Evolutionary conservation across 2,113 vertebrate species (phyloP).

Genomic region (Anoura caudifer): DNA sequence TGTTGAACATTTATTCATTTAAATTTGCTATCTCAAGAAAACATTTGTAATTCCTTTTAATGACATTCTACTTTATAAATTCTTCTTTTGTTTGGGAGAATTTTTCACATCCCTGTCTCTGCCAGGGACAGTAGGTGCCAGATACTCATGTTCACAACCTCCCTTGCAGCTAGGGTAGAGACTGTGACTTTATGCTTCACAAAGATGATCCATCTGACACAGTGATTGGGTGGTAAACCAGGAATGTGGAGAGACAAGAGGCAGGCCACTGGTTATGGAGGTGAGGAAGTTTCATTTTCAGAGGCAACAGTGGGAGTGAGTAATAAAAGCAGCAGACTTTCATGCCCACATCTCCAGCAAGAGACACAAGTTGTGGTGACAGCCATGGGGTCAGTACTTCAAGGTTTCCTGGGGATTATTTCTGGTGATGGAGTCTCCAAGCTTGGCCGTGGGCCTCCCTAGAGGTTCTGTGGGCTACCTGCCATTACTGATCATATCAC

Average conservation of each 20-base stretch:
- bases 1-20: neutral
- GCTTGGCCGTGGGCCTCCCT: neutral
- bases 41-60: neutral
- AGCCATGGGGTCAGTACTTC: accelerated
- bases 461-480: neutral
- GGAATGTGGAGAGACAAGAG: neutral
- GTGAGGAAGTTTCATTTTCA: neutral
- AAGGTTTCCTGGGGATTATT: neutral
- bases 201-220: neutral
- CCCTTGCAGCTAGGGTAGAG: neutral
- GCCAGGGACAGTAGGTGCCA: neutral
- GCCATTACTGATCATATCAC: neutral
- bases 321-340: neutral
- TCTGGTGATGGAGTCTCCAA: neutral
- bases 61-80: neutral
- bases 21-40: neutral
- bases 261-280: neutral
- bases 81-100: neutral
- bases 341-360: neutral
- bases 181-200: neutral
- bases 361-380: neutral
- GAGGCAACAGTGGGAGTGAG: neutral
- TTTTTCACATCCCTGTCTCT: neutral
- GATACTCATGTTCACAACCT: neutral
- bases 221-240: neutral